Evolutionary conservation across 2,113 vertebrate species (phyloP).

Genomic region (Ceratotherium simum): DNA sequence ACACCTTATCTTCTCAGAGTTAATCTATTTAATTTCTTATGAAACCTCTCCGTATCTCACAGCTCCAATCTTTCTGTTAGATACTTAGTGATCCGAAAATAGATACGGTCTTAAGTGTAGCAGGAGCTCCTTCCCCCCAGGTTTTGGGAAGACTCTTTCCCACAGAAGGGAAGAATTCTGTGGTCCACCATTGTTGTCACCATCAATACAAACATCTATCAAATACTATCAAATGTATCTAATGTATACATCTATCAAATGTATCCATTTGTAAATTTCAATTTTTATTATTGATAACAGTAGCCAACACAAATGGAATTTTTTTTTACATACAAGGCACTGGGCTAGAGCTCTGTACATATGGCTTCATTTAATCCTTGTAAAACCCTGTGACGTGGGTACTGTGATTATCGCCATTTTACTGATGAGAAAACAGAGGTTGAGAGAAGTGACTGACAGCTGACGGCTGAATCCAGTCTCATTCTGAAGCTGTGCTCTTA

Average conservation of each 20-base stretch:
- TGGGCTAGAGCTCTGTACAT: neutral
- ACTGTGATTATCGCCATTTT: neutral
- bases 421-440: conserved; percentile 47
- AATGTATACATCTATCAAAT: neutral
- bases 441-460: neutral
- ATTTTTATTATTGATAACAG: neutral
- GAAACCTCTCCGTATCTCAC: neutral
- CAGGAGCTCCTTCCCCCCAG: neutral
- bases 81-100: neutral
- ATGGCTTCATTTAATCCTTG: neutral
- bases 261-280: neutral
- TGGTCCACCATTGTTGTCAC: neutral
- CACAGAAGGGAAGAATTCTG: neutral
- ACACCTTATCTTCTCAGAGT: neutral
- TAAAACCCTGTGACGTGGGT: neutral
- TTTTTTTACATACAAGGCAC: neutral
- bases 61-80: neutral
- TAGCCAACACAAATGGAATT: neutral
- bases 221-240: neutral
- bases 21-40: neutral
- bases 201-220: neutral
- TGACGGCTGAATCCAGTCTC: neutral
- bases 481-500: neutral
- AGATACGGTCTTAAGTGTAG: neutral
- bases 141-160: neutral